These are phyloP conservation scores for Hyposmocoma kahamanoa DNA, from an alignment of 1,140 invertebrate genomes.

Conservation along the genomic window DNA sequence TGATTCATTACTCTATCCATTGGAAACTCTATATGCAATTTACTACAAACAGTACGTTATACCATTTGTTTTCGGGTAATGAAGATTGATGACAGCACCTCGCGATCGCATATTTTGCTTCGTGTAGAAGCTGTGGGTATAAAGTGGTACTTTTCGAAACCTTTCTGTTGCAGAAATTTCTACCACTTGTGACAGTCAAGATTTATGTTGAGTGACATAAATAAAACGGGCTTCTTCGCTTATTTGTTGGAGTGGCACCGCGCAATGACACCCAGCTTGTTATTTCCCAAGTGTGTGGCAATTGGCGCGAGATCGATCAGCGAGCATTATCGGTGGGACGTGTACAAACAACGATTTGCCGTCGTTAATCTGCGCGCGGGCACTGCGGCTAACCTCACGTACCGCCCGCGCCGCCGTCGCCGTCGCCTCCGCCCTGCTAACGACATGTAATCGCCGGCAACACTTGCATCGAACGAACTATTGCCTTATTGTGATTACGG, in stretches of 20 bases:
- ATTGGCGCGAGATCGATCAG: constrained; percentile 53
- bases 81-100: constrained; percentile 16
- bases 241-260: neutral
- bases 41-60: constrained; percentile 18
- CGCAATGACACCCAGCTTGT: constrained; percentile 44
- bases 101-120: neutral
- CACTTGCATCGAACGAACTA: too few relatives aligned
- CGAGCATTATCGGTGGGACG: constrained; percentile 66
- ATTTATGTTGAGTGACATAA: too few relatives aligned
- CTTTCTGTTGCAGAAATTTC: too few relatives aligned
- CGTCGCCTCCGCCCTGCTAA: constrained; percentile 57
- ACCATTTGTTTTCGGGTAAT: constrained; percentile 16
- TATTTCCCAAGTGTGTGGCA: constrained; percentile 61
- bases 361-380: constrained; percentile 54
- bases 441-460: constrained; percentile 53
- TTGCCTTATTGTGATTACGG: too few relatives aligned
- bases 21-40: constrained; percentile 38
- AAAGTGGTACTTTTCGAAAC: neutral
- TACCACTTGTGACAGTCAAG: too few relatives aligned
- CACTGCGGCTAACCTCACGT: constrained; percentile 55
- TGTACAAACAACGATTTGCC: constrained; percentile 70
- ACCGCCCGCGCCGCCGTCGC: constrained; percentile 35
- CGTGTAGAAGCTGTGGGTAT: neutral
- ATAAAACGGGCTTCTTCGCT: neutral
- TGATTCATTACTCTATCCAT: constrained; percentile 60